Evolutionary conservation across 2,888 invertebrate genomes (phyloP), one percentile per base, ranked within the genome.

Genomic region (Diarsia rubi): DNA sequence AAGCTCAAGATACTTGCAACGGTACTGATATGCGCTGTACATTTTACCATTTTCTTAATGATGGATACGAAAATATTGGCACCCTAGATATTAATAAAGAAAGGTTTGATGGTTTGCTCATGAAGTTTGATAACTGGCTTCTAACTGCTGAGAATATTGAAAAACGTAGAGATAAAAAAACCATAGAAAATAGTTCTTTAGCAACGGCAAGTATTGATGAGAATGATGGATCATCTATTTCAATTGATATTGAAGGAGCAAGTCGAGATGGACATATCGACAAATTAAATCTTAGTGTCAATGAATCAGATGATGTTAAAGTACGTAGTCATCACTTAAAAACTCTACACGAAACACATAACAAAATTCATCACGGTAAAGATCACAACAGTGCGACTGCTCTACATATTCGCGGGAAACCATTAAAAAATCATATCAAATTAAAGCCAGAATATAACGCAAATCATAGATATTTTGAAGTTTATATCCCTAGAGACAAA

Each of bases 81-180:
- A 65, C 74, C 0, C 19, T 65, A 16, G 14, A 67, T 0, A 27
- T 87, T 0, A 14, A 86, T 12, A 85, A 75, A 6, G 27, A 76
- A 8, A 4, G 64, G 57, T 86, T 86, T 9, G 70, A 86, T 19
- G 47, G 64, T 9, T 24, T 83, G 11, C 45, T 86, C 2, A 76
- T 67, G 75, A 87, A 83, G 62, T 87, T 83, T 19, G 78, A 75
- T 24, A 66, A 81, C 19, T 86, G 87, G 87, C 49, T 83, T 0
- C 27, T 86, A 0, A 75, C 75, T 3, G 64, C 63, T 62, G 73
- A 75, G 37, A 63, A 66, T 24, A 44, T 77, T 21, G 45, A 44
- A 1, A 62, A 49, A 21, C 0, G n/a, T 24, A 3, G 11, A 9
- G 1, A 21, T 47, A 9, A 0, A 2, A n/a, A 57, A 21, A 21